phyloP scores from a whole-genome alignment of 2,113 vertebrate species.

The Alces alces region DNA sequence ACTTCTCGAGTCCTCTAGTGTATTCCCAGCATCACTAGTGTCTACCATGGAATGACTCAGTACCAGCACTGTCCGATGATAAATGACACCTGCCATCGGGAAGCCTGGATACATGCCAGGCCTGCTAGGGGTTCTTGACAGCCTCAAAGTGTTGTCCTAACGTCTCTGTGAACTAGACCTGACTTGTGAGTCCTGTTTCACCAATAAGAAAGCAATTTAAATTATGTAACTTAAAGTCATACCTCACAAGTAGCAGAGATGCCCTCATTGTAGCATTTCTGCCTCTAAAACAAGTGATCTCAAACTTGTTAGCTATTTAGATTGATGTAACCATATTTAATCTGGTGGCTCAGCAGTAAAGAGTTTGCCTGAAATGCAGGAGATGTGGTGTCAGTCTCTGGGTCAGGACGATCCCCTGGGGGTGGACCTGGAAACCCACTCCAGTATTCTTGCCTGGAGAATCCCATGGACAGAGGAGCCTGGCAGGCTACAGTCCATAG shows the following conservation, averaged over 20 bases:
- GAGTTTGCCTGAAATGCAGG: neutral
- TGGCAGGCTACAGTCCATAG: accelerated
- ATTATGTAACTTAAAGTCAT: neutral
- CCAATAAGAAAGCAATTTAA: neutral
- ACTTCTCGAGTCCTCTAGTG: neutral
- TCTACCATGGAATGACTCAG: neutral
- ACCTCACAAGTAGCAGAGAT: neutral
- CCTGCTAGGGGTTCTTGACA: no score
- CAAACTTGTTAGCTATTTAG: neutral
- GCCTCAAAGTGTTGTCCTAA: neutral
- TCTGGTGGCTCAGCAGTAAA: neutral
- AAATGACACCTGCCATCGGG: neutral
- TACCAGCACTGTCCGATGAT: neutral
- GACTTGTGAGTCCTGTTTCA: neutral
- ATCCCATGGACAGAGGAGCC: neutral
- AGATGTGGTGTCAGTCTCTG: neutral
- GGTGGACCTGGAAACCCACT: neutral
- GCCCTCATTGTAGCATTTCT: neutral
- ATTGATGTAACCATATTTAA: neutral
- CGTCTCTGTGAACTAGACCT: neutral
- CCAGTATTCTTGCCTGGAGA: neutral
- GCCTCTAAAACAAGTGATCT: neutral
- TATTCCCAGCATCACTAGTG: neutral
- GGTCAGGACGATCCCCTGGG: neutral
- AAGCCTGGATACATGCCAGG: neutral